Evolutionary conservation across 1,140 invertebrate genomes (phyloP).

Genomic region (Heterodera schachtii): DNA sequence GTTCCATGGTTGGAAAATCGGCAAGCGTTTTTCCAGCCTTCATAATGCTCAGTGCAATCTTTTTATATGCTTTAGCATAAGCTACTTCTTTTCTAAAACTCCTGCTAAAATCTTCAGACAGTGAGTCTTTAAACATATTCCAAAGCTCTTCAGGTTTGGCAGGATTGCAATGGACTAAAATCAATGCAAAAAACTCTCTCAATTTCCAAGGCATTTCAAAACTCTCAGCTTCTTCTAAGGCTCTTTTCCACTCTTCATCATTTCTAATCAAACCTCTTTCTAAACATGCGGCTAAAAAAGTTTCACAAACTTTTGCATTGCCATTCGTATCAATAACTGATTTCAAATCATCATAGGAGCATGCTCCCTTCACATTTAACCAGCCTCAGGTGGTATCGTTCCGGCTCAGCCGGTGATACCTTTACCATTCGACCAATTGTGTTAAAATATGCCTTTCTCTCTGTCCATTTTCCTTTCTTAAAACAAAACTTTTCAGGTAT

Average conservation of each 20-base stretch:
- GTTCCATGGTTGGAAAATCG: constrained; percentile 32
- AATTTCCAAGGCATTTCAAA: constrained; percentile 33
- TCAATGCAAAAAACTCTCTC: constrained; percentile 30
- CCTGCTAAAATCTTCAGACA: constrained; percentile 38
- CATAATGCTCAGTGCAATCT: constrained; percentile 11
- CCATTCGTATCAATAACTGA: too few relatives aligned
- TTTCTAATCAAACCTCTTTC: background rate
- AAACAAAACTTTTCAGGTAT: too few relatives aligned
- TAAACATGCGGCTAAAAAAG: too few relatives aligned
- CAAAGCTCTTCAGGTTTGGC: constrained; percentile 29
- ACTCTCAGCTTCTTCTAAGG: background rate
- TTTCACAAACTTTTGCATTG: too few relatives aligned
- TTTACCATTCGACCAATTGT: too few relatives aligned
- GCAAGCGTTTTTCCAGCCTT: constrained; percentile 25
- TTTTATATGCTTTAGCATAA: constrained; percentile 19
- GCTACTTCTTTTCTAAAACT: constrained; percentile 8
- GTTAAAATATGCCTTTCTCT: too few relatives aligned
- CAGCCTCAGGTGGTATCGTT: too few relatives aligned
- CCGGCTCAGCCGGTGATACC: constrained; percentile 4
- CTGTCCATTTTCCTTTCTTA: too few relatives aligned
- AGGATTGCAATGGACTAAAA: constrained; percentile 37
- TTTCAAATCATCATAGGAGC: too few relatives aligned
- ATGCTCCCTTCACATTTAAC: too few relatives aligned
- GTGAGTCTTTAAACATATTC: constrained; percentile 21
- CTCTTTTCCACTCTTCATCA: constrained; percentile 13